phyloP scores from a whole-genome alignment of 2,888 invertebrate genomes.

The Pharmacophagus antenor region DNA sequence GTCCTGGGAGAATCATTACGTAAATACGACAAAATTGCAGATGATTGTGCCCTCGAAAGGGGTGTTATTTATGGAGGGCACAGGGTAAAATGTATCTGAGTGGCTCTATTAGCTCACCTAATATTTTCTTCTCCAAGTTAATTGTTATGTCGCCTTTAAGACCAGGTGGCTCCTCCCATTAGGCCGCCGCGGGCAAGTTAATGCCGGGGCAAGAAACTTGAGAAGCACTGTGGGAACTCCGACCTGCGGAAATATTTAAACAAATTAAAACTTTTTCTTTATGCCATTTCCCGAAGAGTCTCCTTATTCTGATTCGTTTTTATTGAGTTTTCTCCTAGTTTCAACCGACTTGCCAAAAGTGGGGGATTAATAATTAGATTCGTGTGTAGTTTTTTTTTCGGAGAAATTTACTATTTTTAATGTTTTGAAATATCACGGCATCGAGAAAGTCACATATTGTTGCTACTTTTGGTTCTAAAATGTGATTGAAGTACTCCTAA shows the following conservation, averaged over 20 bases:
- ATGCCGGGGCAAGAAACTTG: slow-evolving; percentile 66
- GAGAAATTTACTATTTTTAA: slow-evolving; percentile 22
- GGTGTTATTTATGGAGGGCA: slow-evolving; percentile 74
- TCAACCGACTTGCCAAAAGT: slow-evolving; percentile 42
- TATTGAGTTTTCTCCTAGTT: slow-evolving; percentile 55
- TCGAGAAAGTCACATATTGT: background rate
- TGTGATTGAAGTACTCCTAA: background rate
- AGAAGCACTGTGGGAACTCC: slow-evolving; percentile 56
- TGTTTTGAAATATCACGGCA: slow-evolving; percentile 8
- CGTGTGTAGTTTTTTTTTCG: slow-evolving; percentile 34
- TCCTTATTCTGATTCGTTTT: slow-evolving; percentile 62
- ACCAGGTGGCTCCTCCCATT: slow-evolving; percentile 77
- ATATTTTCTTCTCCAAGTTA: slow-evolving; percentile 78
- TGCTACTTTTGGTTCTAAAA: background rate
- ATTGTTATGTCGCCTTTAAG: slow-evolving; percentile 78
- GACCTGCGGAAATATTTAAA: slow-evolving; percentile 73
- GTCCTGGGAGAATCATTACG: slow-evolving; percentile 67
- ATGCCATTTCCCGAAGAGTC: slow-evolving; percentile 58
- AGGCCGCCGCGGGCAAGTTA: slow-evolving; percentile 65
- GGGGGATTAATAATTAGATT: slow-evolving; percentile 39
- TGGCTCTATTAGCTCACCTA: slow-evolving; percentile 75
- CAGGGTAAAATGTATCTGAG: slow-evolving; percentile 70
- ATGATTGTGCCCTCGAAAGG: slow-evolving; percentile 58
- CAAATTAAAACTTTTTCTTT: slow-evolving; percentile 78
- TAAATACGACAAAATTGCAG: slow-evolving; percentile 73